phyloP scores from a whole-genome alignment of 2,888 invertebrate genomes.

The Nyleta sp. region DNA sequence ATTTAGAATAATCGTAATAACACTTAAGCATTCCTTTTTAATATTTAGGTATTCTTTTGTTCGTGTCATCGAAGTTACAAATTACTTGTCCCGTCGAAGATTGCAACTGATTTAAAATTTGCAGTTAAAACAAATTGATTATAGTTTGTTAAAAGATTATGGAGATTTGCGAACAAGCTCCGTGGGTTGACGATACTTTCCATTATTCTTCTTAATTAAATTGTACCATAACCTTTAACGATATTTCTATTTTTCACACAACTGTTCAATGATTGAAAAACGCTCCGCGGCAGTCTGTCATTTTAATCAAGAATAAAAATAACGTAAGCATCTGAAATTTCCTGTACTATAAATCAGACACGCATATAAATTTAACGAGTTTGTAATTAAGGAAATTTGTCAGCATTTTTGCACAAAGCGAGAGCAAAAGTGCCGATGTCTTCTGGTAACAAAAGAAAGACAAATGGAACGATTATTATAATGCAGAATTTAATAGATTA shows the following conservation, averaged over 20 bases:
- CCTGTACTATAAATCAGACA: slow-evolving; percentile 23
- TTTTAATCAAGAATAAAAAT: slow-evolving; percentile 73
- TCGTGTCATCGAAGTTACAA: too few relatives aligned
- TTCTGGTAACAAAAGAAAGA: slow-evolving; percentile 41
- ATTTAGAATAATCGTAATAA: too few relatives aligned
- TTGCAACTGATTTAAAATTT: too few relatives aligned
- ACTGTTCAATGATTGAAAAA: slow-evolving; percentile 59
- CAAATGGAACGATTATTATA: slow-evolving; percentile 53
- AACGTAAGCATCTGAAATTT: slow-evolving; percentile 66
- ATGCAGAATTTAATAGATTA: slow-evolving; percentile 56
- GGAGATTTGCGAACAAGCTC: not conserved
- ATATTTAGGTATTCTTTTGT: too few relatives aligned
- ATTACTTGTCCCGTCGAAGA: too few relatives aligned
- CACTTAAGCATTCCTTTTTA: too few relatives aligned
- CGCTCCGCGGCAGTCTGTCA: slow-evolving; percentile 67
- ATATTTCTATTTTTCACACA: slow-evolving; percentile 2
- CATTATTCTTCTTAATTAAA: not conserved
- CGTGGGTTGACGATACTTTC: not conserved
- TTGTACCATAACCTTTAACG: slow-evolving; percentile 13
- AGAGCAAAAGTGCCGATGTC: slow-evolving; percentile 3
- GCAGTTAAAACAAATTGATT: too few relatives aligned
- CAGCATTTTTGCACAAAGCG: not conserved
- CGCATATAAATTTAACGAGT: slow-evolving; percentile 3
- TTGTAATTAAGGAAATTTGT: slow-evolving; percentile 44
- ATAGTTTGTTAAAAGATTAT: too few relatives aligned